These are phyloP conservation scores for Eucriotettix oculatus DNA, from an alignment of 2,888 invertebrate species.

Conservation along the genomic window DNA sequence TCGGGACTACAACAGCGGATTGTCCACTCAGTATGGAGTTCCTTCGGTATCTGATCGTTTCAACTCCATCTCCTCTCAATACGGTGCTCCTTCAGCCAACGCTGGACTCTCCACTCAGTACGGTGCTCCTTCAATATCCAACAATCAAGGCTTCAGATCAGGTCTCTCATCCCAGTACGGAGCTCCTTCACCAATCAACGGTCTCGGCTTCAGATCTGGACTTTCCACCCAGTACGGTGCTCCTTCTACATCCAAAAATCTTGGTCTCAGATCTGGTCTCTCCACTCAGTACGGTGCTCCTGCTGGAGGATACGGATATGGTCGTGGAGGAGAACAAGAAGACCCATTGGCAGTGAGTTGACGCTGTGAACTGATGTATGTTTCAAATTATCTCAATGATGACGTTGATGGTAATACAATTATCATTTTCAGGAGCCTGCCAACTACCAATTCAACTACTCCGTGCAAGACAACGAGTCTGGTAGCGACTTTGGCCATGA, in stretches of 20 bases:
- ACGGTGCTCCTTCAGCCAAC: not conserved
- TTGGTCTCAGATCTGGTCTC: not conserved
- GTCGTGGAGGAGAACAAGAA: not conserved
- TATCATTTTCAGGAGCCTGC: conserved; percentile 17
- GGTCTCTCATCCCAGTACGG: not conserved
- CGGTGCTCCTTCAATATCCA: not conserved
- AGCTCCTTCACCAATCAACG: not conserved
- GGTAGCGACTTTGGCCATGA: conserved; percentile 27
- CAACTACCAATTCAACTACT: conserved; percentile 25
- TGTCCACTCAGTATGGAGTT: not conserved
- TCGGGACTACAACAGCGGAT: no score
- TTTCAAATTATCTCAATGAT: not conserved
- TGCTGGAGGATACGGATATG: not conserved
- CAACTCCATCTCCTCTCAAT: not conserved
- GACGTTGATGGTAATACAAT: not conserved
- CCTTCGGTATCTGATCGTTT: not conserved
- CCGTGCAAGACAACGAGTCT: conserved; percentile 22
- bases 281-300: not conserved
- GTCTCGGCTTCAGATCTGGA: not conserved
- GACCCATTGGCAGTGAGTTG: not conserved
- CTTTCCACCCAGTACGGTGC: conserved; percentile 5
- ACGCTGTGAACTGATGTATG: not conserved
- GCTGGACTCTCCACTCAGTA: not conserved
- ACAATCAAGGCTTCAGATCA: not conserved
- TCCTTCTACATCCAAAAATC: not conserved